Conservation (phyloP, 37 sponge, comb jelly and placozoan genomes). For the Geodia barretti region DNA sequence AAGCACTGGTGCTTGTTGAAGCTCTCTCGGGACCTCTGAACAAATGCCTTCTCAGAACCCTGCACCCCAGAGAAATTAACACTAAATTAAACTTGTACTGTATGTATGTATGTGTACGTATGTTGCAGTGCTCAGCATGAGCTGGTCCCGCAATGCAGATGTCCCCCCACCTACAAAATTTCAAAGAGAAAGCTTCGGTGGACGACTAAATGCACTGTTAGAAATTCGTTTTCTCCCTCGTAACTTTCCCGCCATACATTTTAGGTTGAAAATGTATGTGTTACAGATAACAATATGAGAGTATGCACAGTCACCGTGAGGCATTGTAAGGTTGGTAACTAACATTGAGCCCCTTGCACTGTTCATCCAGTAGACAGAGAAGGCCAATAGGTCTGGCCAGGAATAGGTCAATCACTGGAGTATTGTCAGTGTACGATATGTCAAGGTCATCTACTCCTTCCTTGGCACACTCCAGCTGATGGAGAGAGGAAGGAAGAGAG, state of each 20-base stretch:
- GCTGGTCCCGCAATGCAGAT: too few relatives aligned
- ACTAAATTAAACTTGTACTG: neutral
- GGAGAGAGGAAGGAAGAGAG: too few relatives aligned
- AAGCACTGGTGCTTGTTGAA: slow-evolving; percentile 40
- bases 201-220: too few relatives aligned
- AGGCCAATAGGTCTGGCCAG: slow-evolving; percentile 72
- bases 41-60: slow-evolving; percentile 68
- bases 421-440: slow-evolving; percentile 67
- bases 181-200: too few relatives aligned
- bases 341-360: slow-evolving; percentile 69
- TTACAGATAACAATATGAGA: too few relatives aligned
- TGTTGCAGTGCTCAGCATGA: too few relatives aligned
- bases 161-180: too few relatives aligned
- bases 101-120: slow-evolving; percentile 1
- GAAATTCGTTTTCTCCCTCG: too few relatives aligned
- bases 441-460: slow-evolving; percentile 74
- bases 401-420: slow-evolving; percentile 69
- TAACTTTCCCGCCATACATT: too few relatives aligned
- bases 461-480: slow-evolving; percentile 61
- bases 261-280: too few relatives aligned
- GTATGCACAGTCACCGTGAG: too few relatives aligned
- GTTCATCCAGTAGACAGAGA: slow-evolving; percentile 79
- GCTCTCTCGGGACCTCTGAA: slow-evolving; percentile 56
- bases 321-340: too few relatives aligned
- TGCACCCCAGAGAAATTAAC: neutral